These are phyloP conservation scores for Siniperca chuatsi DNA, from an alignment of 2,113 vertebrate genomes.

Conservation along the genomic window DNA sequence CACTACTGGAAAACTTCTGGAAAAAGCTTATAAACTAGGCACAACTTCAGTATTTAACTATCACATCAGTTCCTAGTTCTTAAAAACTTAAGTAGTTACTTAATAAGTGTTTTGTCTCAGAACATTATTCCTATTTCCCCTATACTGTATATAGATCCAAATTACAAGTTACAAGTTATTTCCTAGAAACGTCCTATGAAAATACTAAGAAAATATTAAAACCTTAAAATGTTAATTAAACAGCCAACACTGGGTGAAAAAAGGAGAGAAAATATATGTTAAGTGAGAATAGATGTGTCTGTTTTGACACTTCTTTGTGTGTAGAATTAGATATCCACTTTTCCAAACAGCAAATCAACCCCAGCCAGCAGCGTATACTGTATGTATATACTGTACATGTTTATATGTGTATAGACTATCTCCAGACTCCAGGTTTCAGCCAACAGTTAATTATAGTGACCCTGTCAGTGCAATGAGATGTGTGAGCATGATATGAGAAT, in stretches of 20 bases:
- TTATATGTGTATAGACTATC: background rate
- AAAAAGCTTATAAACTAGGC: background rate
- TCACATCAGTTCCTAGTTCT: too few species aligned
- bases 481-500: background rate
- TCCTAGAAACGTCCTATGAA: background rate
- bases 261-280: background rate
- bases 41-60: too few species aligned
- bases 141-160: background rate
- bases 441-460: background rate
- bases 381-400: too few species aligned
- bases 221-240: background rate
- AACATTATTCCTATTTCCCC: background rate
- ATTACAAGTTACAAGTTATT: background rate
- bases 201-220: background rate
- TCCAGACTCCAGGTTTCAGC: background rate
- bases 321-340: background rate
- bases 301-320: background rate
- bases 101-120: background rate
- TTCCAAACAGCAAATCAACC: background rate
- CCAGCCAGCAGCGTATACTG: background rate
- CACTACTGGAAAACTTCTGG: background rate
- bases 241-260: background rate
- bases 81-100: too few species aligned
- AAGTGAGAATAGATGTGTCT: background rate
- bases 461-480: background rate